Evolutionary conservation across 1,140 invertebrate genomes (phyloP).

Genomic region (Lycorma delicatula): DNA sequence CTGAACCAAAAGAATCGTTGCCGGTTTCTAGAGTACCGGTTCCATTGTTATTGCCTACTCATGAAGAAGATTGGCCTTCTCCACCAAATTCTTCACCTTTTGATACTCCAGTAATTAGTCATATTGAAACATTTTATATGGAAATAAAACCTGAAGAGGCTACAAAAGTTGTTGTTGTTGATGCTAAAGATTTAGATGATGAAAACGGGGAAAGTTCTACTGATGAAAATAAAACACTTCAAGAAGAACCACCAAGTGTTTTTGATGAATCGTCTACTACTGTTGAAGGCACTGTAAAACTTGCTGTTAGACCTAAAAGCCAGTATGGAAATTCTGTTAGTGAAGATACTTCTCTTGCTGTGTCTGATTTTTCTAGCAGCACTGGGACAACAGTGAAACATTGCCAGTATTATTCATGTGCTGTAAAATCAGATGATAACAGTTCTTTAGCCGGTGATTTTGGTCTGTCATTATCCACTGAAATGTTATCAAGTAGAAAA

Average conservation of each 20-base stretch:
- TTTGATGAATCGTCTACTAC: conserved; percentile 22
- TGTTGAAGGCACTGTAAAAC: conserved; percentile 59
- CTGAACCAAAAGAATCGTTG: conserved; percentile 17
- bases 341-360: conserved; percentile 72
- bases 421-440: conserved; percentile 26
- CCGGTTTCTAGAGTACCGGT: conserved; percentile 29
- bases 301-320: conserved; percentile 62
- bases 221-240: conserved; percentile 39
- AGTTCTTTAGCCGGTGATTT: conserved; percentile 29
- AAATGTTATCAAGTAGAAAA: conserved; percentile 27
- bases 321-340: conserved; percentile 54
- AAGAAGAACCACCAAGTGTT: conserved; percentile 41
- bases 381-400: conserved; percentile 28
- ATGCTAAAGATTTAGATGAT: conserved; percentile 18
- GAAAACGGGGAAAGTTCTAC: conserved; percentile 26
- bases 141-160: conserved; percentile 61
- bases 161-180: conserved; percentile 55
- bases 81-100: conserved; percentile 56
- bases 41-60: conserved; percentile 32
- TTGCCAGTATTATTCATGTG: conserved; percentile 24
- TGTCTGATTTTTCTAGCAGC: conserved; percentile 71
- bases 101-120: conserved; percentile 57
- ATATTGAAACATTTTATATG: conserved; percentile 76
- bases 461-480: conserved; percentile 27
- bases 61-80: conserved; percentile 59